These are phyloP conservation scores for Mactromeris polynyma DNA, from an alignment of 2,888 invertebrate genomes.

Conservation along the genomic window DNA sequence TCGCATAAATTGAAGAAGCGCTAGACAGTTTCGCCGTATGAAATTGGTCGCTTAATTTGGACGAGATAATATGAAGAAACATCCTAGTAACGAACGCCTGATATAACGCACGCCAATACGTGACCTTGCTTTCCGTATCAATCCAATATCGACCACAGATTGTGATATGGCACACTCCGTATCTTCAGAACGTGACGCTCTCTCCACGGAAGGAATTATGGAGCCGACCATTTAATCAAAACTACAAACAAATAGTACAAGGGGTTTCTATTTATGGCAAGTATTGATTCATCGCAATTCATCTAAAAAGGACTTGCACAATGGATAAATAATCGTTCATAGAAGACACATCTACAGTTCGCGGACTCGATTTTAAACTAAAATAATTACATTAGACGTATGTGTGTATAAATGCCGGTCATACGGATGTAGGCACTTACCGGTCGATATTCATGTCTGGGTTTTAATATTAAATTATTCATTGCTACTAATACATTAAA, in stretches of 20 bases:
- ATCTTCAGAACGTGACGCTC: slow-evolving; percentile 35
- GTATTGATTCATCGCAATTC: slow-evolving; percentile 4
- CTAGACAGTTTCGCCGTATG: background rate
- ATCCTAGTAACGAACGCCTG: background rate
- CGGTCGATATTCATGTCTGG: slow-evolving; percentile 14
- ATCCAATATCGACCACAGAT: slow-evolving; percentile 26
- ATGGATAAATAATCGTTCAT: background rate
- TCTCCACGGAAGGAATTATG: slow-evolving; percentile 13
- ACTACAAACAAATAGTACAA: slow-evolving; percentile 23
- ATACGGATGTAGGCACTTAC: background rate
- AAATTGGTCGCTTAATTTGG: background rate
- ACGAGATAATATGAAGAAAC: background rate
- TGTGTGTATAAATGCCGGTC: background rate
- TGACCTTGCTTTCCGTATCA: slow-evolving; percentile 24
- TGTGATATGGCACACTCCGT: slow-evolving; percentile 34
- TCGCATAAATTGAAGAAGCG: background rate
- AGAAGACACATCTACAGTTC: background rate
- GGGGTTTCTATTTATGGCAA: background rate
- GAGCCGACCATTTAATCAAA: slow-evolving; percentile 27
- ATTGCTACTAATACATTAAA: slow-evolving; percentile 12
- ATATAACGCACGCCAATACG: slow-evolving; percentile 32
- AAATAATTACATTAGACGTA: background rate
- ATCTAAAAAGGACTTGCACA: slow-evolving; percentile 5
- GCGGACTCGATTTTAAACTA: background rate
- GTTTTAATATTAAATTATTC: slow-evolving; percentile 3